Conservation (phyloP, 2,113 vertebrate genomes). For the Vidua macroura region DNA sequence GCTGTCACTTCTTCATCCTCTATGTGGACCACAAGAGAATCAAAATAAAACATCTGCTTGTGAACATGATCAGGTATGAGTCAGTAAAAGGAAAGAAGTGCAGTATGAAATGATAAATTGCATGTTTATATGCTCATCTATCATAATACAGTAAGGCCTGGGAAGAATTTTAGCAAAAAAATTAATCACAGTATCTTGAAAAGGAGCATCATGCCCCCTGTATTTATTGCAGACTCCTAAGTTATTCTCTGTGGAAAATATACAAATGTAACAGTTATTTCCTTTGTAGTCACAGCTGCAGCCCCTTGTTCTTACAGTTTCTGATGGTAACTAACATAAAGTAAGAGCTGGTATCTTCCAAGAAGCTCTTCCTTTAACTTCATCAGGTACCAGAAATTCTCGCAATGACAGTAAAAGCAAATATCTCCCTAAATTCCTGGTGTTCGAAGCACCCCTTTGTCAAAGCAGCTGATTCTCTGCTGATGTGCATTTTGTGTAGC, state of each 20-base stretch:
- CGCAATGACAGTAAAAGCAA: background rate
- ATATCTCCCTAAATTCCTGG: background rate
- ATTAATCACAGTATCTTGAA: background rate
- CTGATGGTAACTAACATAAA: background rate
- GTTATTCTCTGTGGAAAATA: background rate
- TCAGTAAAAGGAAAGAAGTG: background rate
- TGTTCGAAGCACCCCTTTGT: background rate
- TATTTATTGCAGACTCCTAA: background rate
- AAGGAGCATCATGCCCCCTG: background rate
- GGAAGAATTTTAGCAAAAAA: background rate
- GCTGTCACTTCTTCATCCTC: background rate
- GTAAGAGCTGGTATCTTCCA: background rate
- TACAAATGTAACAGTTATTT: background rate
- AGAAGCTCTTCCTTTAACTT: background rate
- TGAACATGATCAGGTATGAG: background rate
- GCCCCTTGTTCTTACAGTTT: background rate
- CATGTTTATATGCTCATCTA: background rate
- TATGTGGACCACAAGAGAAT: background rate
- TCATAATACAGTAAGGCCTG: background rate
- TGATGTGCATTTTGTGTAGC: background rate
- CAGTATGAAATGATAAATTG: background rate
- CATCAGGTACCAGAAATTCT: background rate
- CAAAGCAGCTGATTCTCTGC: background rate
- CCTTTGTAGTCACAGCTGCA: background rate
- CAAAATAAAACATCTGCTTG: background rate